Evolutionary conservation across 1,140 invertebrate genomes (phyloP).

Genomic region (Augochlora pura): DNA sequence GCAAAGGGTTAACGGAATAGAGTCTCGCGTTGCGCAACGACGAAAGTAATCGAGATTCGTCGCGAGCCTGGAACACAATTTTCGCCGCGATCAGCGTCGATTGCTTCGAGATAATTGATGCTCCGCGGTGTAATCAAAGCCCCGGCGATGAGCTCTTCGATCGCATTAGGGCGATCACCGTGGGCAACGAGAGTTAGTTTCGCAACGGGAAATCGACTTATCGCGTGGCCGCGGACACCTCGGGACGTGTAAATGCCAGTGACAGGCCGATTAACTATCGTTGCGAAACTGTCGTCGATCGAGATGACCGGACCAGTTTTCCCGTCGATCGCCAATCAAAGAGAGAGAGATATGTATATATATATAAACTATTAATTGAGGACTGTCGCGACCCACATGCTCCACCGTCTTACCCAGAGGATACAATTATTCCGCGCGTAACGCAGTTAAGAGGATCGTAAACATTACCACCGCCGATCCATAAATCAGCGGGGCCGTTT

Average conservation of each 20-base stretch:
- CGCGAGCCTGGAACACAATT: no score
- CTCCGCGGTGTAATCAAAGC: background rate
- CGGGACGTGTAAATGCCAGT: background rate
- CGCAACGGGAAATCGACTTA: slow-evolving; percentile 44
- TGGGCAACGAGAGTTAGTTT: slow-evolving; percentile 21
- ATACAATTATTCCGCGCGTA: background rate
- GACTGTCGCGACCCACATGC: background rate
- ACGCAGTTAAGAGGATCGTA: slow-evolving; percentile 16
- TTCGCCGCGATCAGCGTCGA: no score
- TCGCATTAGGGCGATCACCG: background rate
- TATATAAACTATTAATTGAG: background rate
- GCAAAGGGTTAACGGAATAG: no score
- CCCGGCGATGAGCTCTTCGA: background rate
- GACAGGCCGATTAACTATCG: slow-evolving; percentile 37
- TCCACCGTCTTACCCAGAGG: background rate
- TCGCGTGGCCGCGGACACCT: background rate
- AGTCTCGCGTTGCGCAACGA: no score
- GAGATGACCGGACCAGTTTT: background rate
- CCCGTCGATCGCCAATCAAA: background rate
- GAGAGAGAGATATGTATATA: no score
- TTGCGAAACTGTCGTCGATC: slow-evolving; percentile 35
- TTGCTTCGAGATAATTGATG: background rate
- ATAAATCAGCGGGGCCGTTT: slow-evolving; percentile 26
- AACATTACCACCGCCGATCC: background rate
- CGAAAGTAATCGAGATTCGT: no score